Conservation (phyloP, 1,140 invertebrate species). For the Drosophila pruinosa region DNA sequence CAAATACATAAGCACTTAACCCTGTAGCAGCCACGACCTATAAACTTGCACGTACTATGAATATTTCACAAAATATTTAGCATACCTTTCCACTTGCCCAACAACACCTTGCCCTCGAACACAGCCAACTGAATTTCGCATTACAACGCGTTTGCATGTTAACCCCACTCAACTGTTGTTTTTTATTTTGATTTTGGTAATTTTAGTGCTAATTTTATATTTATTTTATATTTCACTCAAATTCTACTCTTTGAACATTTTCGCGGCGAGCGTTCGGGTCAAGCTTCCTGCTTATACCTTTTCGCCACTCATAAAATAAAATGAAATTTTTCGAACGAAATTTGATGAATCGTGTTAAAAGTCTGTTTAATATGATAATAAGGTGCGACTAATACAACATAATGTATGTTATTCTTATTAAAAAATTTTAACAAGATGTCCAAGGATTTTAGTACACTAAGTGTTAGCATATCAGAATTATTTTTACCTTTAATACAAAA, state of each 20-base stretch:
- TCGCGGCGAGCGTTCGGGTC: conserved; percentile 13
- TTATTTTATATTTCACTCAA: conserved; percentile 52
- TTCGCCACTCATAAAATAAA: neutral
- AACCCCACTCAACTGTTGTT: conserved; percentile 3
- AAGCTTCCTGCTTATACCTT: neutral
- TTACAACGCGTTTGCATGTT: conserved; percentile 71
- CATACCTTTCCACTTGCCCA: neutral
- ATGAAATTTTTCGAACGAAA: neutral
- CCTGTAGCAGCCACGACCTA: neutral
- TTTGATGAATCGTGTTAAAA: neutral
- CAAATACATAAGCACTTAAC: conserved; percentile 11
- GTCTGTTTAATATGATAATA: neutral
- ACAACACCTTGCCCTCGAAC: conserved; percentile 1
- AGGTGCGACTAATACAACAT: neutral
- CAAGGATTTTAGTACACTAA: too few species aligned
- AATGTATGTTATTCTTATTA: too few species aligned
- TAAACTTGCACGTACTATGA: conserved; percentile 13
- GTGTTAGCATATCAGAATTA: neutral
- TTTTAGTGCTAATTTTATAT: conserved; percentile 63
- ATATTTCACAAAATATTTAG: conserved; percentile 31
- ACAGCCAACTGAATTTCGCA: conserved; percentile 43
- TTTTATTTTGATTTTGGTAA: conserved; percentile 11
- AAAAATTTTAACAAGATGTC: too few species aligned
- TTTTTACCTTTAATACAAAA: too few species aligned
- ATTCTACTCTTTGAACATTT: conserved; percentile 58